Conservation (phyloP, 2,113 vertebrate species). For the Hemiprocne comata region DNA sequence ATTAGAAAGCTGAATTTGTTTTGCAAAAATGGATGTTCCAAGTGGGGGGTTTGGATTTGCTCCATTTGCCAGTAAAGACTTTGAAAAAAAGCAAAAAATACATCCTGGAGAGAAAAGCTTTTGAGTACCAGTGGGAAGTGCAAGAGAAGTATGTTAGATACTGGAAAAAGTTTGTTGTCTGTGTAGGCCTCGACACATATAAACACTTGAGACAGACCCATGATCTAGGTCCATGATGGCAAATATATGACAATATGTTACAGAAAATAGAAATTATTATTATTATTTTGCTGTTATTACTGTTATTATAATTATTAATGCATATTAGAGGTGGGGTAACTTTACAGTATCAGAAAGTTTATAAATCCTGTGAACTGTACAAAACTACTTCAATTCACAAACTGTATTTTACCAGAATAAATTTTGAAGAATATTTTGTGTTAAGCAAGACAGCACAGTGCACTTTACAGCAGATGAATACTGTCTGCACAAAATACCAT, state of each 20-base stretch:
- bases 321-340: neutral
- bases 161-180: neutral
- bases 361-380: neutral
- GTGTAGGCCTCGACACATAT: neutral
- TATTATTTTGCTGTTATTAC: too few species aligned
- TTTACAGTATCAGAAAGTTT: neutral
- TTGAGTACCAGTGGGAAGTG: neutral
- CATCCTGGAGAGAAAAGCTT: neutral
- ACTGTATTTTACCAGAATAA: neutral
- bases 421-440: neutral
- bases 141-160: neutral
- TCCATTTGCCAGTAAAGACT: neutral
- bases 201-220: neutral
- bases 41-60: neutral
- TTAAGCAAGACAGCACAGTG: neutral
- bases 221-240: neutral
- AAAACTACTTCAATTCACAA: neutral
- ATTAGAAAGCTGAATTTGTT: neutral
- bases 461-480: neutral
- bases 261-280: neutral
- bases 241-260: neutral
- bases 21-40: neutral
- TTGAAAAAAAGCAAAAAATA: neutral
- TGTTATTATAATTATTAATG: too few species aligned
- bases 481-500: neutral